Base-by-base conservation (phyloP, 2,113 vertebrate species). In the Bagarius yarrelli region DNA sequence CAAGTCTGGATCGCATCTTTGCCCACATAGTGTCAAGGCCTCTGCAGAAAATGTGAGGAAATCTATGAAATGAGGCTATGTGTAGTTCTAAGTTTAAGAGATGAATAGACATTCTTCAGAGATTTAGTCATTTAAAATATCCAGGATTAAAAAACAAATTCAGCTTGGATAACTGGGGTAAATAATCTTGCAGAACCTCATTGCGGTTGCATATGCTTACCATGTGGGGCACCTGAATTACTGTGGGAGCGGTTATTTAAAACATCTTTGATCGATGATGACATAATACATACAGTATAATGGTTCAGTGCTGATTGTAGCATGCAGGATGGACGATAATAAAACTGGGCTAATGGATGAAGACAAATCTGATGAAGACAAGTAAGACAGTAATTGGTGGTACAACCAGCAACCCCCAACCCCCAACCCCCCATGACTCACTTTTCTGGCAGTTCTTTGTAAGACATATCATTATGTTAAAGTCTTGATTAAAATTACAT, bases 71-170 rank as follows among this genome's bases (percentile, higher is more conserved):
- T 81, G 52, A 83, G 73, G 67, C 47, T 21, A 55, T 64, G 75
- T 79, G 60, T 67, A 81, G 50, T 27, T 57, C 30, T 27, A 23
- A 53, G 27, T 47, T 32, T 57, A 21, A 23, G 14, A 66, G 59
- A 74, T 83, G 52, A 67, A 80, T 76, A 50, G 0, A 25, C 64
- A 67, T 85, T 83, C 72, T 64, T 57, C 32, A 47, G 34, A 36
- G 32, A 16, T 79, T 25, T 21, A 53, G 59, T 56, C 30, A 73
- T 67, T 21, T 25, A 18, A 78, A 72, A 63, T 57, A 36, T 12
- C 47, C 30, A 27, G 53, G 34, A 56, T 79, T 80, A 70, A 66
- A 40, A 82, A 76, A 52, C 23, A 36, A 69, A 79, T 70, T 82
- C 81, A 70, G 80, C 27, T 32, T 34, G 14, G 18, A 57, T 74